These are phyloP conservation scores for Diplogasteroides magnus DNA, from an alignment of 1,140 invertebrate genomes.

Conservation along the genomic window DNA sequence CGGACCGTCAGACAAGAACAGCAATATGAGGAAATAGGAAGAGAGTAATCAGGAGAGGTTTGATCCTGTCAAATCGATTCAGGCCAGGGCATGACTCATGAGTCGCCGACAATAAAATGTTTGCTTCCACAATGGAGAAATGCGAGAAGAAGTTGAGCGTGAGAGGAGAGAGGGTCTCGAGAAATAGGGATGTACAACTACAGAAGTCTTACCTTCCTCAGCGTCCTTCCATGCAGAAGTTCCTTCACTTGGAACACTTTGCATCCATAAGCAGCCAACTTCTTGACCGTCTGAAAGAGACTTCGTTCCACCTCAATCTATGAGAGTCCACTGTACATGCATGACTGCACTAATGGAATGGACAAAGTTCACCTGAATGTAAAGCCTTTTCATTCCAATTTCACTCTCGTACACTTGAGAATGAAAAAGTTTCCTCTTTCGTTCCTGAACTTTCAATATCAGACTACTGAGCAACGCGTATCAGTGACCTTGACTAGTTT, in stretches of 20 bases:
- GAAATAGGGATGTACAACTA: conserved; percentile 7
- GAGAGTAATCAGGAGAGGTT: no score
- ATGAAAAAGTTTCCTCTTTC: conserved; percentile 68
- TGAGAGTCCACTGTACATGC: background rate
- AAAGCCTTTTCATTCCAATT: conserved; percentile 67
- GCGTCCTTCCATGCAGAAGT: conserved; percentile 64
- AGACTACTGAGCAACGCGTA: background rate
- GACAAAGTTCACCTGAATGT: conserved; percentile 63
- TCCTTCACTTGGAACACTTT: conserved; percentile 69
- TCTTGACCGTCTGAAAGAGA: conserved; percentile 56
- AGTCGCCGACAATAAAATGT: no score
- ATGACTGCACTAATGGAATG: background rate
- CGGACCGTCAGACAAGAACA: no score
- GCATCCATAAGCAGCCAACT: conserved; percentile 66
- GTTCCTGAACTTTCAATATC: conserved; percentile 61
- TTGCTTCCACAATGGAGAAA: background rate
- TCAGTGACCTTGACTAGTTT: conserved; percentile 53
- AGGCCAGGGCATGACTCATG: no score
- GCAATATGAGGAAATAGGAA: no score
- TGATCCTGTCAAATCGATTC: no score
- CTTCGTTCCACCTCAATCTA: conserved; percentile 1
- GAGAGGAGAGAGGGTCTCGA: background rate
- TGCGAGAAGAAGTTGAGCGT: background rate
- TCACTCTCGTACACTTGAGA: conserved; percentile 68
- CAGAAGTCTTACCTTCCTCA: conserved; percentile 62